phyloP scores from a whole-genome alignment of 2,888 invertebrate species.

The Lochmaea capreae region DNA sequence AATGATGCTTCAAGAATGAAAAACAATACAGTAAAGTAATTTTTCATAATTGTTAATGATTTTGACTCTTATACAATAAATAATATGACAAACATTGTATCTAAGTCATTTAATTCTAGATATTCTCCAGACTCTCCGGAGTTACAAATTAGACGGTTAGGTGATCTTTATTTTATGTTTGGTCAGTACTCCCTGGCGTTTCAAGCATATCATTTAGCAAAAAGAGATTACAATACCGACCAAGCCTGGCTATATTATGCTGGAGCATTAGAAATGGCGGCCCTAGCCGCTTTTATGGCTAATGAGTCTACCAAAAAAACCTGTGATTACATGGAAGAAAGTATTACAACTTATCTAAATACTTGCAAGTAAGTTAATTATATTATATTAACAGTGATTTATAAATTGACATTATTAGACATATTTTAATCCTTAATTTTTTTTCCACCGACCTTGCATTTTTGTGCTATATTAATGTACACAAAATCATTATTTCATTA shows the following conservation, averaged over 20 bases:
- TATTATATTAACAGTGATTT: constrained; percentile 3
- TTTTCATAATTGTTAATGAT: too few relatives aligned
- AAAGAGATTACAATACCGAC: constrained; percentile 96
- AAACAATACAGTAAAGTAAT: too few relatives aligned
- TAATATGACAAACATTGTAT: too few relatives aligned
- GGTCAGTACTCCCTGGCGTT: constrained; percentile 93
- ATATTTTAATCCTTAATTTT: too few relatives aligned
- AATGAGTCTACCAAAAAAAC: constrained; percentile 83
- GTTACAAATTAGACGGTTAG: constrained; percentile 90
- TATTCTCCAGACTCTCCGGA: constrained; percentile 89
- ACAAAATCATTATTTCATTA: too few relatives aligned
- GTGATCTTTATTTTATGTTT: constrained; percentile 96
- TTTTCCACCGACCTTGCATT: too few relatives aligned
- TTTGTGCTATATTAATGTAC: too few relatives aligned
- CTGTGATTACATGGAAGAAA: constrained; percentile 93
- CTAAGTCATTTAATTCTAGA: constrained; percentile 62
- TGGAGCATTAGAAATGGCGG: constrained; percentile 97
- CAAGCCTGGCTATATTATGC: constrained; percentile 98
- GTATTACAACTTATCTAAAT: constrained; percentile 90
- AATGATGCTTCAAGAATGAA: too few relatives aligned
- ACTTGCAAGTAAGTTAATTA: constrained; percentile 79
- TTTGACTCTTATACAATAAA: too few relatives aligned
- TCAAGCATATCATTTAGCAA: constrained; percentile 95
- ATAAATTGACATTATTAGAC: neutral
- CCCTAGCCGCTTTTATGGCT: constrained; percentile 90